Conservation (phyloP, 2,888 invertebrate genomes). For the Pollenia amentaria region DNA sequence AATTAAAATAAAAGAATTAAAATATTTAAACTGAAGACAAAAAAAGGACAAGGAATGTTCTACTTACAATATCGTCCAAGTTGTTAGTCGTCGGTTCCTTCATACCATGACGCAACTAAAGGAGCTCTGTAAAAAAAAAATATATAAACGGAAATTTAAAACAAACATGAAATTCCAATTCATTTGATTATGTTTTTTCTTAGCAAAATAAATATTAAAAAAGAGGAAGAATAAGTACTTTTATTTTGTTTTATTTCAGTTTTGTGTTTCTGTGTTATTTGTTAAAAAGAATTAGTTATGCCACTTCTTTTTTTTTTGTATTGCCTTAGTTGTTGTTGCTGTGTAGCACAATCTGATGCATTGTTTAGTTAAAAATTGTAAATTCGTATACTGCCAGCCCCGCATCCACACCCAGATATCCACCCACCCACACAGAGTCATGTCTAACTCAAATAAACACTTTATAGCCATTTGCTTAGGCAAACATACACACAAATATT, state of each 20-base stretch:
- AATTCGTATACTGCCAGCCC: neutral
- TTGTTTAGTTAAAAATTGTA: neutral
- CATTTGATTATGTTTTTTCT: constrained; percentile 19
- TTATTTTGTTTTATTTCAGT: constrained; percentile 1
- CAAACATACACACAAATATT: constrained; percentile 11
- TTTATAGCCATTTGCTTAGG: constrained; percentile 25
- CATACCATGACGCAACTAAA: constrained; percentile 76
- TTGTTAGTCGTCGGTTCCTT: constrained; percentile 77
- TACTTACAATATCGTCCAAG: constrained; percentile 77
- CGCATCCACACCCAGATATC: neutral
- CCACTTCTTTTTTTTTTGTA: constrained; percentile 2
- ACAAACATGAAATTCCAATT: constrained; percentile 34
- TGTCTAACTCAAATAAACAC: constrained; percentile 14
- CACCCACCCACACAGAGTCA: neutral
- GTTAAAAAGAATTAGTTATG: constrained; percentile 15
- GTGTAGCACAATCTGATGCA: constrained; percentile 2
- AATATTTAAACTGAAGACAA: neutral
- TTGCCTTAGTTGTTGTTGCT: neutral
- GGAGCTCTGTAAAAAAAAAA: constrained; percentile 66
- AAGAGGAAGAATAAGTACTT: neutral
- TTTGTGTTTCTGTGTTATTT: neutral
- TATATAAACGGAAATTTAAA: constrained; percentile 24
- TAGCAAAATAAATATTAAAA: constrained; percentile 24
- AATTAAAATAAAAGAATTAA: constrained; percentile 9
- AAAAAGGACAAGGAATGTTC: neutral